phyloP scores from a whole-genome alignment of 1,140 invertebrate species.

The Proales similis region DNA sequence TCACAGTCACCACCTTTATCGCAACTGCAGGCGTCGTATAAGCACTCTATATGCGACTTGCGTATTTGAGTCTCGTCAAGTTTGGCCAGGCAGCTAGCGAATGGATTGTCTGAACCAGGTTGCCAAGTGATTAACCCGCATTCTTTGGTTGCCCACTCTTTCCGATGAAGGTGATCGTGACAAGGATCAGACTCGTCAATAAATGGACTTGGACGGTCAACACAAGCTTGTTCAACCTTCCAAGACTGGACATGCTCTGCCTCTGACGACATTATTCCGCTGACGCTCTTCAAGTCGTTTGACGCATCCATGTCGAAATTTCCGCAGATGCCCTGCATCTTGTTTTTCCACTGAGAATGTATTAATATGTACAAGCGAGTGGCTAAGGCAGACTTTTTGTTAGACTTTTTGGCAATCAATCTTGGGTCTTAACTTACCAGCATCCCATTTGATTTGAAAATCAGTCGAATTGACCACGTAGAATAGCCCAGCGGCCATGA shows the following conservation, averaged over 20 bases:
- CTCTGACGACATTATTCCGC: slow-evolving; percentile 7
- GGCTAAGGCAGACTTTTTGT: no score
- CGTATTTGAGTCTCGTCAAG: slow-evolving; percentile 14
- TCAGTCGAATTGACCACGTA: slow-evolving; percentile 71
- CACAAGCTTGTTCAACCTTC: slow-evolving; percentile 38
- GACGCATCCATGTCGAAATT: slow-evolving; percentile 74
- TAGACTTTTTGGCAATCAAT: no score
- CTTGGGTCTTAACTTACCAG: no score
- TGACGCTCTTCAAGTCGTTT: slow-evolving; percentile 61
- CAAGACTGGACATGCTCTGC: slow-evolving; percentile 37
- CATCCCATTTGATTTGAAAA: slow-evolving; percentile 75
- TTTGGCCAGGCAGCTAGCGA: slow-evolving; percentile 11
- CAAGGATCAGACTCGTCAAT: slow-evolving; percentile 33
- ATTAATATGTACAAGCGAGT: slow-evolving; percentile 52
- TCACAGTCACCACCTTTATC: slow-evolving; percentile 79
- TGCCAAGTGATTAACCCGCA: not conserved
- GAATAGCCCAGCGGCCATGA: slow-evolving; percentile 64
- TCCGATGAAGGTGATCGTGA: slow-evolving; percentile 2
- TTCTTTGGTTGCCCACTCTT: slow-evolving; percentile 38
- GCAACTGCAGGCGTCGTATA: slow-evolving; percentile 58
- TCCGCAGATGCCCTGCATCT: slow-evolving; percentile 76
- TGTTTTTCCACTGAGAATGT: slow-evolving; percentile 38
- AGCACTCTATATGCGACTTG: slow-evolving; percentile 21
- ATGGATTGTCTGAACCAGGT: slow-evolving; percentile 9
- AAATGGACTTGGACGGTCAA: not conserved